Conservation (phyloP, 2,888 invertebrate genomes). For the Orthonychiurus folsomi region DNA sequence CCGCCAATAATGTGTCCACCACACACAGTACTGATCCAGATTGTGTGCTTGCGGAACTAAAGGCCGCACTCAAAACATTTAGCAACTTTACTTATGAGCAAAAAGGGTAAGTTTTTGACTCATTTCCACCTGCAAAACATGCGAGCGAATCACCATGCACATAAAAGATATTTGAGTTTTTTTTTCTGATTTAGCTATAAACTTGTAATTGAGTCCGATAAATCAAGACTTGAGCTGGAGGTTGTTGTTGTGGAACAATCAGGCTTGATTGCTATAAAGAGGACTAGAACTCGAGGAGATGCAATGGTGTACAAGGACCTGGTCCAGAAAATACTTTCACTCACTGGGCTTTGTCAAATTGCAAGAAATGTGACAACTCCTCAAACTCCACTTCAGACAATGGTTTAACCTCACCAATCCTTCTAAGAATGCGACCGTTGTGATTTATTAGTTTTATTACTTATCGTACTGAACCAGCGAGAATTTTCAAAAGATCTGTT, state of each 20-base stretch:
- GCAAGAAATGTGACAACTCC: constrained; percentile 1
- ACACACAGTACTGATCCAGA: constrained; percentile 36
- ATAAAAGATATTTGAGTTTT: too few species aligned
- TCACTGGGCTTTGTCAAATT: constrained; percentile 45
- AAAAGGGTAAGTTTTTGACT: constrained; percentile 38
- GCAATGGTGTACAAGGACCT: constrained; percentile 71
- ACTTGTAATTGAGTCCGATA: neutral
- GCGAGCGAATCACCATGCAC: too few species aligned
- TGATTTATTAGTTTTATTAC: too few species aligned
- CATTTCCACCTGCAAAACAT: too few species aligned
- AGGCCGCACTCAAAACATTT: constrained; percentile 30
- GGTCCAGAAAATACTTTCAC: constrained; percentile 60
- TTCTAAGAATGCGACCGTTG: too few species aligned
- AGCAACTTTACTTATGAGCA: constrained; percentile 38
- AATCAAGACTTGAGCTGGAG: constrained; percentile 32
- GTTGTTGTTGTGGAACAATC: constrained; percentile 31
- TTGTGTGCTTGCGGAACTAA: constrained; percentile 33
- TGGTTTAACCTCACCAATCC: too few species aligned
- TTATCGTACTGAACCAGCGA: too few species aligned
- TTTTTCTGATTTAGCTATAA: constrained; percentile 1
- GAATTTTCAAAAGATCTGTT: too few species aligned
- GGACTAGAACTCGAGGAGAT: constrained; percentile 67
- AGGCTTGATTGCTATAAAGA: constrained; percentile 43
- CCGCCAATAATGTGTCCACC: constrained; percentile 33
- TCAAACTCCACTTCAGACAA: constrained; percentile 29